Evolutionary conservation across 2,888 invertebrate species (phyloP).

Genomic region (Steinernema carpocapsae): DNA sequence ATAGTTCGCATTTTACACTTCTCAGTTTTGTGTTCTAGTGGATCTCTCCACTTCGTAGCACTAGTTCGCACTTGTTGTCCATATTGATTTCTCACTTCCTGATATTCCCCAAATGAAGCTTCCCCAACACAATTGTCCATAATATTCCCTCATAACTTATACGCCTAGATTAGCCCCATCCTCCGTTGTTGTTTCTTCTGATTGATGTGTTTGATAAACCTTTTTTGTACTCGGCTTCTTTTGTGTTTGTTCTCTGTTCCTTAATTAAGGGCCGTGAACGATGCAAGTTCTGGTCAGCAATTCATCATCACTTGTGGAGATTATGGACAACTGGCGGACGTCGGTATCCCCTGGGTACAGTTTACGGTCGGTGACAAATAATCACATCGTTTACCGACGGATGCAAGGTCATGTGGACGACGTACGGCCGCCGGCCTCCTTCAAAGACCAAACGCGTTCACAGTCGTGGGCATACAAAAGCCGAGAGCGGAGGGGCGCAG

Average conservation of each 20-base stretch:
- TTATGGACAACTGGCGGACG: too few species aligned
- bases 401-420: slow-evolving; percentile 7
- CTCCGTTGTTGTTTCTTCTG: neutral
- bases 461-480: too few species aligned
- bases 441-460: neutral
- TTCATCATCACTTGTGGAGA: too few species aligned
- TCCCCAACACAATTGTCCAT: neutral
- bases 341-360: neutral
- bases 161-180: neutral
- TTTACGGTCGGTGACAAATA: slow-evolving; percentile 13
- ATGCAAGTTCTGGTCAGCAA: too few species aligned
- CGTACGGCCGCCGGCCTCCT: neutral
- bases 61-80: neutral
- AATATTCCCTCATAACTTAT: neutral
- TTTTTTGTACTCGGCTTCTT: too few species aligned
- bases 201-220: too few species aligned
- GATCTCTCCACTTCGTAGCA: neutral
- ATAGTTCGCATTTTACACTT: neutral
- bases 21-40: neutral
- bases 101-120: neutral
- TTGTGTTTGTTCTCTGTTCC: too few species aligned
- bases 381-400: slow-evolving; percentile 13
- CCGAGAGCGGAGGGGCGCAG: too few species aligned
- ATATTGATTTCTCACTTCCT: neutral
- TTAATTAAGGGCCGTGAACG: too few species aligned